Conservation (phyloP, 2,113 vertebrate genomes). For the Axis porcinus region DNA sequence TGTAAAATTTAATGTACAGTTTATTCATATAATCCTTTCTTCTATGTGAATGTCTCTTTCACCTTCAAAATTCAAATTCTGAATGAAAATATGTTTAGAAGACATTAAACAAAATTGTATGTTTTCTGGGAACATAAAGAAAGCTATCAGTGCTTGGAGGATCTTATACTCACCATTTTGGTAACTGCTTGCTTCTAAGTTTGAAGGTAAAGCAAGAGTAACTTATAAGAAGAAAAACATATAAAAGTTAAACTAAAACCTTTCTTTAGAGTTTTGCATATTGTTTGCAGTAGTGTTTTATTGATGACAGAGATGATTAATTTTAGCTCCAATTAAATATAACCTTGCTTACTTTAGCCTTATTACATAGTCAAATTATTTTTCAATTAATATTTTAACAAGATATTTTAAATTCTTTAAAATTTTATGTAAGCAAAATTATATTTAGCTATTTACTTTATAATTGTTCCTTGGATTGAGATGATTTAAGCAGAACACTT, state of each 20-base stretch:
- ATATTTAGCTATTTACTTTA: neutral
- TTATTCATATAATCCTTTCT: neutral
- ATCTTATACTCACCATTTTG: neutral
- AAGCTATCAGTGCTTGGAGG: neutral
- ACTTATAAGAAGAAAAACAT: neutral
- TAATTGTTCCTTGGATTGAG: neutral
- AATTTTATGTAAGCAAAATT: neutral
- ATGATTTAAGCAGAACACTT: neutral
- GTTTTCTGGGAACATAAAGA: neutral
- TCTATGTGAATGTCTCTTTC: neutral
- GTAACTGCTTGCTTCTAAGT: neutral
- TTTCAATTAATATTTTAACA: neutral
- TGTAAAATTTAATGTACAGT: neutral
- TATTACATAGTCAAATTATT: neutral
- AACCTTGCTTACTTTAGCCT: neutral
- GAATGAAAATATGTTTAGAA: neutral
- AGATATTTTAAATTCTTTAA: neutral
- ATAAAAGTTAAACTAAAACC: neutral
- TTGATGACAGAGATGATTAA: neutral
- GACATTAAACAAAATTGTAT: neutral
- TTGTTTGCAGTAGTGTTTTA: neutral
- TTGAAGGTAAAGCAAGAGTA: neutral
- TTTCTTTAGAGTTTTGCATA: neutral
- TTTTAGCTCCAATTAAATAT: neutral
- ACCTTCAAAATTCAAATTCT: neutral